Evolutionary conservation across 2,888 invertebrate genomes (phyloP).

Genomic region (Furcula furcula): DNA sequence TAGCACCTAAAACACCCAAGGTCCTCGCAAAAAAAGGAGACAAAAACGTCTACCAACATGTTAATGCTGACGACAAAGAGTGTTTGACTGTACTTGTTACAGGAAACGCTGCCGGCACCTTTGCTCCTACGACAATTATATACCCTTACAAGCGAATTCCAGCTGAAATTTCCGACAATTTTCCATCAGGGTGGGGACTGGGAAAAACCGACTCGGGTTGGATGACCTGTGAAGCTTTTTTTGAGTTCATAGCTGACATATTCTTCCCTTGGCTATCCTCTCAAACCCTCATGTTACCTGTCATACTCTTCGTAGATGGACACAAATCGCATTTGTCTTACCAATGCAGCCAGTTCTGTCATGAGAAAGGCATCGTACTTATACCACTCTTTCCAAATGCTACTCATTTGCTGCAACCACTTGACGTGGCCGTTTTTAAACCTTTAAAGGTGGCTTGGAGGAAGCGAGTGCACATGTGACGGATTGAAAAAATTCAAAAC

Average conservation of each 20-base stretch:
- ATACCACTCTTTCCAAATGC: constrained; percentile 9
- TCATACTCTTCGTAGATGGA: constrained; percentile 51
- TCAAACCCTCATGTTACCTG: constrained; percentile 4
- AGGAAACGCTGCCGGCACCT: constrained; percentile 12
- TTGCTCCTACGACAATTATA: constrained; percentile 13
- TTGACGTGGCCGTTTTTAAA: constrained; percentile 18
- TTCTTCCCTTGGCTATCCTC: neutral
- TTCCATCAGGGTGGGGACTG: constrained; percentile 45
- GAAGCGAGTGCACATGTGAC: constrained; percentile 10
- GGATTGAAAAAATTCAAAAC: constrained; percentile 5
- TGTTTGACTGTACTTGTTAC: constrained; percentile 9
- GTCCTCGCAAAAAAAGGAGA: constrained; percentile 21
- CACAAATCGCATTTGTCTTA: constrained; percentile 13
- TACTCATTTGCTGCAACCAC: constrained; percentile 14
- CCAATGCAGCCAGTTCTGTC: constrained; percentile 45
- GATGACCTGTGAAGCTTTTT: constrained; percentile 48
- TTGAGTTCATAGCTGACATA: constrained; percentile 31
- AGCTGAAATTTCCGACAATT: constrained; percentile 22
- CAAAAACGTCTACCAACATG: constrained; percentile 21
- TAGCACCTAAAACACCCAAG: constrained; percentile 14
- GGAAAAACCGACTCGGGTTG: constrained; percentile 56
- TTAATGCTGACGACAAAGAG: constrained; percentile 16
- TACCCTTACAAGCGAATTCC: constrained; percentile 8
- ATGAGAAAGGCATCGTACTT: constrained; percentile 18
- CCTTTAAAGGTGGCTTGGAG: constrained; percentile 14